A percentile compares a stretch with the other conserved stretches of the same genome.
phyloP scores from a whole-genome alignment of 2,113 vertebrate genomes.

The Rhegmatorhina hoffmannsi region DNA sequence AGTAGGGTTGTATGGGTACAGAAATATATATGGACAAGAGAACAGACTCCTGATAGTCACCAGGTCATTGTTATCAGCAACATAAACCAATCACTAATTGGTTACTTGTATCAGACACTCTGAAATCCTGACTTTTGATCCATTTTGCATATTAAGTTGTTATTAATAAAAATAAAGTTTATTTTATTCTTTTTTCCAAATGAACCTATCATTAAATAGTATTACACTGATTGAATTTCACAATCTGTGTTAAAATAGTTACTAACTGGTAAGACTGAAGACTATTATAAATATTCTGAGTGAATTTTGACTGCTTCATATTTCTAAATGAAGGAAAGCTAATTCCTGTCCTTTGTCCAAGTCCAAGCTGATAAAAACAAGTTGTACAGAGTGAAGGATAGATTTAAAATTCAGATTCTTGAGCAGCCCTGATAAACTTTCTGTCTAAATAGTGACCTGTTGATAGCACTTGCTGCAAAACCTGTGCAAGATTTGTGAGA shows the following conservation, averaged over 20 bases:
- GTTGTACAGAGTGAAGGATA: neutral
- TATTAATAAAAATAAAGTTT: neutral
- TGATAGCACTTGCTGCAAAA: neutral
- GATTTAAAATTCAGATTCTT: conserved; percentile 16
- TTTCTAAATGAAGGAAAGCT: neutral
- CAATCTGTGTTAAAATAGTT: neutral
- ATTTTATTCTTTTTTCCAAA: neutral
- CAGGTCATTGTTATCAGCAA: neutral
- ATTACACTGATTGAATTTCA: neutral
- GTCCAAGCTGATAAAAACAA: conserved; percentile 64
- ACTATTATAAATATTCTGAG: neutral
- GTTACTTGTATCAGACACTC: neutral
- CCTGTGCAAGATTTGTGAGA: neutral
- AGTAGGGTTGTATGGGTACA: neutral
- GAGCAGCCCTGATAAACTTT: conserved; percentile 23
- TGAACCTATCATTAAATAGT: neutral
- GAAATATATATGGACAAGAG: neutral
- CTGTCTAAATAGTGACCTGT: neutral
- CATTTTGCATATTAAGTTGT: neutral
- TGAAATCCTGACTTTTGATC: neutral
- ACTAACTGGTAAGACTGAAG: neutral
- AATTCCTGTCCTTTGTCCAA: conserved; percentile 29
- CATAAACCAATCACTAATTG: neutral
- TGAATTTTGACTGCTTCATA: neutral
- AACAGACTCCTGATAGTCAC: neutral